Percentiles rank a stretch among this genome's conserved stretches.
These are phyloP conservation scores for Tetramorium bicarinatum DNA, from an alignment of 2,888 invertebrate genomes.

Conservation along the genomic window DNA sequence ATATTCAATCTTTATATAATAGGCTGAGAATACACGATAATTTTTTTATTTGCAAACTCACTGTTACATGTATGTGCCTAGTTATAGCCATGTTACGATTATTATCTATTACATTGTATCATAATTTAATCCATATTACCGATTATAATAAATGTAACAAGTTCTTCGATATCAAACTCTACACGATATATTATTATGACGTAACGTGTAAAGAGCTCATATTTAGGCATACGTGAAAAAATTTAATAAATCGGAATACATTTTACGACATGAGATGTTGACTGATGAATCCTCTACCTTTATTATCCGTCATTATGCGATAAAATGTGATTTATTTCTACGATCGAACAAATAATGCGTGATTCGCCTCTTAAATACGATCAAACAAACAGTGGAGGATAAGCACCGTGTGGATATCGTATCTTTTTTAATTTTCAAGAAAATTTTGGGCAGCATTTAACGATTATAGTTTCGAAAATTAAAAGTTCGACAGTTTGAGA, in stretches of 20 bases:
- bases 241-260: constrained; percentile 86
- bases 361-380: background rate
- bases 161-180: constrained; percentile 84
- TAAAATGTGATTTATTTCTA: background rate
- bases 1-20: constrained; percentile 75
- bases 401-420: background rate
- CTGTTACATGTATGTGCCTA: constrained; percentile 85
- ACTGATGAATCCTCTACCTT: background rate
- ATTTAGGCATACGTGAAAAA: constrained; percentile 85
- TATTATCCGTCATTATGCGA: background rate
- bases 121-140: constrained; percentile 82
- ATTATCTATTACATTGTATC: constrained; percentile 79
- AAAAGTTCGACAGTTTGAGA: no score
- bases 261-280: constrained; percentile 83
- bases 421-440: background rate
- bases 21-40: constrained; percentile 79
- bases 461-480: background rate
- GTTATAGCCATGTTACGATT: constrained; percentile 82
- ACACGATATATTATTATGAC: constrained; percentile 74
- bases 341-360: background rate
- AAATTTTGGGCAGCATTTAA: no score
- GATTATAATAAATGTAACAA: constrained; percentile 82
- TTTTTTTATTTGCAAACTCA: constrained; percentile 84
- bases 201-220: constrained; percentile 85
- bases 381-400: background rate